Base-by-base conservation (phyloP, 2,797 vertebrate species). In the Eidolon dupreanum region DNA sequence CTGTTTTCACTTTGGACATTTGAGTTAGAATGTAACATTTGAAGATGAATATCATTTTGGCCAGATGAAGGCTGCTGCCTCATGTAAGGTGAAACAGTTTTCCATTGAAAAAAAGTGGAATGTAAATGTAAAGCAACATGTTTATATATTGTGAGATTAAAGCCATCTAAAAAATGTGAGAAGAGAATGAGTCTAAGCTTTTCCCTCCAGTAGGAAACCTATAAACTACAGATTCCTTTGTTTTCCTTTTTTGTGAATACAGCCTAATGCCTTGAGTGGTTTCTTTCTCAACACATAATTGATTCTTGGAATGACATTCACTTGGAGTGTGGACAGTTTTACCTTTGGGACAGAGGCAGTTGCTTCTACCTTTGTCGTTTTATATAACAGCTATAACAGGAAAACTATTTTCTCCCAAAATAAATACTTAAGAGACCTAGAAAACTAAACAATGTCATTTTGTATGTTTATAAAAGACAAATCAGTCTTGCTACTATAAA, bases 371-470 rank as follows among this genome's bases (percentile, higher is more conserved):
- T 38, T 43, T 97, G 81, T 90, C 11, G 68, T 97, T 97, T 71
- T 94, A n/a, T 90, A 94, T 19, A 92, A 93, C 31, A 93, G 75
- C 61, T 41, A 28, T 88, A 41, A 89, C 83, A 2, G 19, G 3
- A 86, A 3, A 68, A 95, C 63, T 19, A 24, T 53, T 97, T 87
- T 78, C 89, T 93, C 55, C n/a, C 53, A 46, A 95, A 61, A 93
- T 97, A 89, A 90, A 63, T 36, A 94, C 83, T 83, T 95, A 85
- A 91, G 49, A 95, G 88, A 88, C 88, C 74, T 94, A 77, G 85
- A 96, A 95, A 96, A 90, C 57, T 57, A 96, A 96, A 86, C 92
- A 93, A 77, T 78, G 88, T 84, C 53, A 93, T 96, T 93, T 87
- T 91, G 49, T 78, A 94, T 93, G 82, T 93, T 97, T 96, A 93